Percentiles rank a stretch among this genome's conserved stretches.
Evolutionary conservation across 2,888 invertebrate genomes (phyloP).

Genomic region (Apodemia duryi): DNA sequence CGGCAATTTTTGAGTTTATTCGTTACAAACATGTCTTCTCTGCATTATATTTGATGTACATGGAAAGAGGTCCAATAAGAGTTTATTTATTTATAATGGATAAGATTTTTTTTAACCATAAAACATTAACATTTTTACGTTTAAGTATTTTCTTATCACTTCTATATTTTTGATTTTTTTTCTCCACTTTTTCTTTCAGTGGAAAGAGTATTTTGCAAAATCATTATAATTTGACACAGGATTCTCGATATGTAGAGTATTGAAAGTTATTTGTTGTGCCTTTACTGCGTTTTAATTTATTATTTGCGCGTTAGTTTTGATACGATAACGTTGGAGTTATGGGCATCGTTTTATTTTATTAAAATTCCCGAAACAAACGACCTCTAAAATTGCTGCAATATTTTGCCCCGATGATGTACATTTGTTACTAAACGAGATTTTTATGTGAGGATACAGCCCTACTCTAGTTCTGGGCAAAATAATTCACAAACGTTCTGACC

Average conservation of each 20-base stretch:
- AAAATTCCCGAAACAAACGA: conserved; percentile 15
- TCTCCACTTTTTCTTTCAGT: too few species aligned
- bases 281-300: neutral
- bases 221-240: too few species aligned
- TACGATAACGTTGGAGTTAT: neutral
- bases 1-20: too few species aligned
- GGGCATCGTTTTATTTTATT: conserved; percentile 9
- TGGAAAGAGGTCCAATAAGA: too few species aligned
- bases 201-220: too few species aligned
- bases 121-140: too few species aligned
- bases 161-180: too few species aligned
- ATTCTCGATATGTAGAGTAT: neutral
- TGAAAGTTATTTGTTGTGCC: neutral
- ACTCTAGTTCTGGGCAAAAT: conserved; percentile 27
- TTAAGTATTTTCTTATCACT: too few species aligned
- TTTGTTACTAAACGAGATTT: conserved; percentile 35
- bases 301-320: neutral
- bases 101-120: too few species aligned
- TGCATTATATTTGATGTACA: too few species aligned
- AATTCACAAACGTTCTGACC: conserved; percentile 30
- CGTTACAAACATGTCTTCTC: too few species aligned
- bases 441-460: conserved; percentile 34
- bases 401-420: conserved; percentile 23
- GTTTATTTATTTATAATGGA: too few species aligned
- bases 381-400: conserved; percentile 22